Evolutionary conservation across 2,888 invertebrate species (phyloP), one percentile per base, ranked within the genome.

Genomic region (Lampropteryx suffumata): DNA sequence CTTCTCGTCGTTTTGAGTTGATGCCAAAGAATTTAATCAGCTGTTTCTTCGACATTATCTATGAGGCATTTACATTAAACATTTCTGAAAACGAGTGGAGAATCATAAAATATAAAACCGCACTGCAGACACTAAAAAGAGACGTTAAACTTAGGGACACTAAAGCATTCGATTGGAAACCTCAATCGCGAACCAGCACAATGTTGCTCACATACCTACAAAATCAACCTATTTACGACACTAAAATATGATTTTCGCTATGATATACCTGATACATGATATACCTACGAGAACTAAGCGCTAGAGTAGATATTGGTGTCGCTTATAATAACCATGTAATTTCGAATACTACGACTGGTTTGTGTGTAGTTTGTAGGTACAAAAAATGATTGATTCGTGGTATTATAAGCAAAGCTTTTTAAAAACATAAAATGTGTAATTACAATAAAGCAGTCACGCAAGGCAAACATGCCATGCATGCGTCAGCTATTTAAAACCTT

Each of bases 371-470:
- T 17, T 17, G 24, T 24, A 24, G 5, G 24, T 24, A 24, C 27
- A 49, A 17, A 36, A 11, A 8, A 33, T 51, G 49, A 54, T 48
- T 48, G 51, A 46, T 46, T 41, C 35, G 17, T 24, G 28, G 45
- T 42, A 51, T 33, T 35, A 30, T 30, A 11, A 35, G 30, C 10
- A 46, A 36, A 42, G 36, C 26, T 27, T 41, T 46, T 14, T 41
- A 30, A 21, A 14, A 26, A 36, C 45, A 41, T 34, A 26, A 34
- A 45, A 40, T 46, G n/a, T 32, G 43, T 50, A 50, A 43, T 49
- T 49, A 29, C 43, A 53, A 47, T 50, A 35, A 43, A 50, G 29
- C 45, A 37, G 41, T 55, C 60, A 57, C 57, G 60, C 55, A 49
- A 53, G 10, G 28, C n/a, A 35, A 50, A 41, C 55, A 57, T 55